phyloP scores from a whole-genome alignment of 2,888 invertebrate genomes.

The Ellobium chinense region DNA sequence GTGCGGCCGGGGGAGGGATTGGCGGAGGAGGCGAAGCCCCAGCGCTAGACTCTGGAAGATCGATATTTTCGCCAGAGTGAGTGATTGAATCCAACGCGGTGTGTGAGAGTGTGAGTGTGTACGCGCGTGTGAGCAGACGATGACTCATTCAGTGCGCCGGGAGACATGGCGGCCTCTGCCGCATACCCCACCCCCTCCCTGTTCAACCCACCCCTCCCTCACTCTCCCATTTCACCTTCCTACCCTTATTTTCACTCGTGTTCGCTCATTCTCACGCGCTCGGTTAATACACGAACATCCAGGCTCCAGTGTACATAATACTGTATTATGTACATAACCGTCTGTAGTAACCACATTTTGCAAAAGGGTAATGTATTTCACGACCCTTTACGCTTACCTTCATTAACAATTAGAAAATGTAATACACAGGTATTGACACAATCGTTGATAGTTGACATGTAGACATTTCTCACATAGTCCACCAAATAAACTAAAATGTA shows the following conservation, averaged over 20 bases:
- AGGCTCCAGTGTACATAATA: too few relatives aligned
- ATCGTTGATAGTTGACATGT: too few relatives aligned
- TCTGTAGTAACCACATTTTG: too few relatives aligned
- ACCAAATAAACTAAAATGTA: too few relatives aligned
- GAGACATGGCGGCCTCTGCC: neutral
- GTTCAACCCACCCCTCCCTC: neutral
- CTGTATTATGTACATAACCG: too few relatives aligned
- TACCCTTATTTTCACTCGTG: neutral
- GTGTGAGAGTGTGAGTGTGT: constrained; percentile 36
- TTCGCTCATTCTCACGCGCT: neutral
- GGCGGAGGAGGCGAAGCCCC: neutral
- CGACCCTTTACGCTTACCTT: too few relatives aligned
- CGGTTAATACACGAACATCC: too few relatives aligned
- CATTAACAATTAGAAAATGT: too few relatives aligned
- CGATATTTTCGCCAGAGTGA: constrained; percentile 19
- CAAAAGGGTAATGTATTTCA: too few relatives aligned
- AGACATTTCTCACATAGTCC: too few relatives aligned
- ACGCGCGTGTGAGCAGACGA: constrained; percentile 34
- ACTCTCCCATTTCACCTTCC: too few relatives aligned
- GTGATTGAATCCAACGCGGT: constrained; percentile 9
- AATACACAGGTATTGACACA: too few relatives aligned
- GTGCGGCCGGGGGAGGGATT: neutral
- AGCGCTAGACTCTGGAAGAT: constrained; percentile 2
- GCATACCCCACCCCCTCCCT: neutral
- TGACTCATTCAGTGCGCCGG: constrained; percentile 34